Evolutionary conservation across 2,888 invertebrate genomes (phyloP).

Genomic region (Antitype chi): DNA sequence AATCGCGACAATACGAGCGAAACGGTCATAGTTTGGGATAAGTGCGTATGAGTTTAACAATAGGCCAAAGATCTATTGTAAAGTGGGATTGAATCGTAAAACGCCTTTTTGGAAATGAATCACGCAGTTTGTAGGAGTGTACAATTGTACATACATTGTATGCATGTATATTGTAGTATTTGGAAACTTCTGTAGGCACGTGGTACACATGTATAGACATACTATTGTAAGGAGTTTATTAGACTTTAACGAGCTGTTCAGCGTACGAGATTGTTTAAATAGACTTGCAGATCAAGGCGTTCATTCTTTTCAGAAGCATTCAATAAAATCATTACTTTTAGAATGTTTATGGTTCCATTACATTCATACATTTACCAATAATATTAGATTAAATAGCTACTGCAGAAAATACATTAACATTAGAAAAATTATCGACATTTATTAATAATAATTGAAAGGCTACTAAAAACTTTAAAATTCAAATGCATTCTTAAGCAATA

Average conservation of each 20-base stretch:
- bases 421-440: neutral
- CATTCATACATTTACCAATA: neutral
- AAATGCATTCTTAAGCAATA: neutral
- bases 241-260: neutral
- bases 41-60: slow-evolving; percentile 68
- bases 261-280: neutral
- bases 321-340: neutral
- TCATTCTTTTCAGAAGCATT: neutral
- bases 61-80: slow-evolving; percentile 61
- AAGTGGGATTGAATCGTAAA: slow-evolving; percentile 64
- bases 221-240: neutral
- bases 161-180: slow-evolving; percentile 25
- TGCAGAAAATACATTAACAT: neutral
- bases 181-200: slow-evolving; percentile 6
- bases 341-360: neutral
- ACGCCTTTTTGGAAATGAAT: slow-evolving; percentile 63
- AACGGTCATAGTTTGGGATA: slow-evolving; percentile 77
- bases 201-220: neutral
- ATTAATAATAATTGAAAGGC: neutral
- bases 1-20: slow-evolving; percentile 82
- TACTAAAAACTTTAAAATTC: neutral
- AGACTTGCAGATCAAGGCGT: neutral
- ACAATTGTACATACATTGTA: slow-evolving; percentile 25
- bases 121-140: slow-evolving; percentile 51
- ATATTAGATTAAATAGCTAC: neutral